Evolutionary conservation across 2,888 invertebrate genomes (phyloP).

Genomic region (Petrolisthes cinctipes): DNA sequence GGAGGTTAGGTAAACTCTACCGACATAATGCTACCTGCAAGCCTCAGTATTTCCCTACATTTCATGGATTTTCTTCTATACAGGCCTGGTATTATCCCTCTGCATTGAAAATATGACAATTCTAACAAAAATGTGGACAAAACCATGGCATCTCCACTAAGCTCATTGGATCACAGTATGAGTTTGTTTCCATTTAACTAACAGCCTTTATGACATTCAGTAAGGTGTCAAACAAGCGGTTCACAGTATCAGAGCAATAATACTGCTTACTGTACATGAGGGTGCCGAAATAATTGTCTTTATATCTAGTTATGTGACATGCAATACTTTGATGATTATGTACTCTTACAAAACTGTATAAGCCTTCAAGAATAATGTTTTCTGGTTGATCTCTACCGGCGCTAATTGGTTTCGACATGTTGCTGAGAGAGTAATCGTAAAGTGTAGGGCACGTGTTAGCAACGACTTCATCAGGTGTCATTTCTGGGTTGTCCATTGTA

Average conservation of each 20-base stretch:
- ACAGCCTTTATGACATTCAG: not conserved
- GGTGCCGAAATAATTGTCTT: not conserved
- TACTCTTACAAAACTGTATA: not conserved
- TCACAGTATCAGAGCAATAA: not conserved
- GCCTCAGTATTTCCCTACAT: too few relatives aligned
- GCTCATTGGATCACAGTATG: too few relatives aligned
- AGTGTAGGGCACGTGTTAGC: not conserved
- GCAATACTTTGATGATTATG: not conserved
- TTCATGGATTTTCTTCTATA: too few relatives aligned
- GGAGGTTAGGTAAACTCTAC: too few relatives aligned
- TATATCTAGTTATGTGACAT: not conserved
- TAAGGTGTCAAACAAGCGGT: not conserved
- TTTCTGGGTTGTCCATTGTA: not conserved
- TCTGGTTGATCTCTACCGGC: not conserved
- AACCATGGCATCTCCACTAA: too few relatives aligned
- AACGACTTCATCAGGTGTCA: not conserved
- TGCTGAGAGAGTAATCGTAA: not conserved
- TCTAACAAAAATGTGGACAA: too few relatives aligned
- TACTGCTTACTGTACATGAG: not conserved
- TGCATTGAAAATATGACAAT: too few relatives aligned
- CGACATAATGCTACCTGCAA: too few relatives aligned
- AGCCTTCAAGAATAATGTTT: not conserved
- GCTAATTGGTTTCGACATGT: not conserved
- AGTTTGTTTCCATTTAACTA: constrained; percentile 3
- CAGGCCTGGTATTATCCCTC: too few relatives aligned